Percentiles rank a stretch among this genome's conserved stretches.
phyloP scores from a whole-genome alignment of 2,888 invertebrate genomes.

The Chymomyza procnemis region DNA sequence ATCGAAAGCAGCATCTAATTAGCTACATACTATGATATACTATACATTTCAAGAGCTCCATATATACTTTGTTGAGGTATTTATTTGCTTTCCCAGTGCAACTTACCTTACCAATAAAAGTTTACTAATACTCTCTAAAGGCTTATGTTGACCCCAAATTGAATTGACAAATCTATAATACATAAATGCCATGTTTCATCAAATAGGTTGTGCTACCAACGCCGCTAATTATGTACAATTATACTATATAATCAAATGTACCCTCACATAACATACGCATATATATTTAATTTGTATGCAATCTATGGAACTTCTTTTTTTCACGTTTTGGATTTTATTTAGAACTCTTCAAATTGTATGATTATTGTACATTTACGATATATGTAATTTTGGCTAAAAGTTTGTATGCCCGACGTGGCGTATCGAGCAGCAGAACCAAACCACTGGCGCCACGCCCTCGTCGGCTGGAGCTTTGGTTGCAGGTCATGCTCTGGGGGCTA shows the following conservation, averaged over 20 bases:
- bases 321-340: not conserved
- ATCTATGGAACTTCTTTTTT: not conserved
- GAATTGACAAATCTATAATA: too few relatives aligned
- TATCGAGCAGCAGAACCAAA: too few relatives aligned
- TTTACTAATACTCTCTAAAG: too few relatives aligned
- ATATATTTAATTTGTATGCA: not conserved
- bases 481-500: conserved; percentile 55
- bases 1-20: too few relatives aligned
- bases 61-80: too few relatives aligned
- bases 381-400: not conserved
- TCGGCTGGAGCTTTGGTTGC: not conserved
- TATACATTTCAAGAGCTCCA: too few relatives aligned
- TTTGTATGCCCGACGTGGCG: not conserved
- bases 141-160: too few relatives aligned
- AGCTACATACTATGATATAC: too few relatives aligned
- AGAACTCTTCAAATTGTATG: not conserved
- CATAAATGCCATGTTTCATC: not conserved
- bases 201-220: not conserved
- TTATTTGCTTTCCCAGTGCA: too few relatives aligned
- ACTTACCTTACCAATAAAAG: too few relatives aligned
- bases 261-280: not conserved
- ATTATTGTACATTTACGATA: not conserved
- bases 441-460: not conserved
- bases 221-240: not conserved
- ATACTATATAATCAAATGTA: not conserved